A percentile compares a stretch with the other conserved stretches of the same genome.
Evolutionary conservation across 2,888 invertebrate species (phyloP).

Genomic region (Meandrusa payeni): DNA sequence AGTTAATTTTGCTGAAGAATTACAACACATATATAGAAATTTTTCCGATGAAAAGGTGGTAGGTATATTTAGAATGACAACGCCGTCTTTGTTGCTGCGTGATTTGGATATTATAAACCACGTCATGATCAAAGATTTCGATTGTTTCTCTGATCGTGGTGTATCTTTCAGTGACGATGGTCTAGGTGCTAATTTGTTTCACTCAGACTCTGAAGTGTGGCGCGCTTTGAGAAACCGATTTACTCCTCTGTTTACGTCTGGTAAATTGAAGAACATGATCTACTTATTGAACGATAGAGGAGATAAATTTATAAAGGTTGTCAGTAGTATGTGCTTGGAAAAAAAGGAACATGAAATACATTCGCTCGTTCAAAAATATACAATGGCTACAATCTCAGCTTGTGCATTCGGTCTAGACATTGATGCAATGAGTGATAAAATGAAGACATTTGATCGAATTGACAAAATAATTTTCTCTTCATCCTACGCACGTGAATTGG

Average conservation of each 20-base stretch:
- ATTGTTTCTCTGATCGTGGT: slow-evolving; percentile 47
- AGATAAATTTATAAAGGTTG: slow-evolving; percentile 38
- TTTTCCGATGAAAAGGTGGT: slow-evolving; percentile 51
- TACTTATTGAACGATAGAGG: slow-evolving; percentile 41
- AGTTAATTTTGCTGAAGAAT: slow-evolving; percentile 32
- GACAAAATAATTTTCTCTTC: slow-evolving; percentile 25
- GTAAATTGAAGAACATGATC: slow-evolving; percentile 56
- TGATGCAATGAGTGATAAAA: slow-evolving; percentile 24
- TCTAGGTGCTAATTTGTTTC: slow-evolving; percentile 48
- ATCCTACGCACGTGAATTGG: slow-evolving; percentile 34
- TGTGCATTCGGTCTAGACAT: slow-evolving; percentile 42
- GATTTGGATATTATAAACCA: slow-evolving; percentile 53
- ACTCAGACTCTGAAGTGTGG: slow-evolving; percentile 49
- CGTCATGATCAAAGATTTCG: slow-evolving; percentile 53
- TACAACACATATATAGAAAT: slow-evolving; percentile 40
- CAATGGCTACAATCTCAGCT: slow-evolving; percentile 41
- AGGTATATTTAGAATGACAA: slow-evolving; percentile 48
- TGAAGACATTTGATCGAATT: slow-evolving; percentile 31
- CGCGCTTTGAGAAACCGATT: slow-evolving; percentile 42
- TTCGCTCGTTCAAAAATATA: slow-evolving; percentile 40
- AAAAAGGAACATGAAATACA: slow-evolving; percentile 37
- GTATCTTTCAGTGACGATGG: slow-evolving; percentile 44
- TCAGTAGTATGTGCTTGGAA: slow-evolving; percentile 27
- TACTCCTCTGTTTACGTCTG: slow-evolving; percentile 51
- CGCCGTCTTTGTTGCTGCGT: slow-evolving; percentile 43